Evolutionary conservation across 2,888 invertebrate species (phyloP), one percentile per base, ranked within the genome.

Genomic region (Folsomia candida): DNA sequence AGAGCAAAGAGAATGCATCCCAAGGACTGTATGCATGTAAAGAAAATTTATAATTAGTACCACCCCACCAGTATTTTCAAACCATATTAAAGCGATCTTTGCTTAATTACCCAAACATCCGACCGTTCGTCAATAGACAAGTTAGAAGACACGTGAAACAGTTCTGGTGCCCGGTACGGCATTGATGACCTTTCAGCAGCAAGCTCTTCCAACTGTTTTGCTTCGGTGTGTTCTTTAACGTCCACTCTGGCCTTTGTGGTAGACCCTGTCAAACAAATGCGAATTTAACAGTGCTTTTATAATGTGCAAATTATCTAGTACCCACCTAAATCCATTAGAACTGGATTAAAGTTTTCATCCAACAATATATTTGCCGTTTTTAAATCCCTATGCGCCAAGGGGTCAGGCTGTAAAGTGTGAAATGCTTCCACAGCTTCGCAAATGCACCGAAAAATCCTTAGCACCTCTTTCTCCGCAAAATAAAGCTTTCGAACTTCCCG

Each of bases 341-440:
- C 85, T 0, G 93, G 90, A 65, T 86, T 87, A 81, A 87, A 86
- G 51, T 83, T 83, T 67, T 89, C 88, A 81, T 91, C 89, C 27
- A 93, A 83, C 80, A 94, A 88, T 76, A 94, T 87, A 84, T 94
- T 94, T 20, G 90, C 91, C 67, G 93, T 91, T 84, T 94, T 94
- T 51, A 94, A 82, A 83, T 94, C 94, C 80, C 94, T 87, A 82
- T 93, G 93, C 51, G 92, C 91, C 78, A 91, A 84, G 24, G 91
- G 88, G 70, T 89, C 86, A 0, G 92, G 91, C 81, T 87, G 87
- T 26, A 87, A 86, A 80, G 89, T 88, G 81, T 93, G 93, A 81
- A 93, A 87, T 62, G 88, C 89, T 82, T 87, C 88, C 0, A 93
- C 84, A 0, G 89, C 93, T 80, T 90, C 88, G 82, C 91, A 91